Conservation (phyloP, 2,797 vertebrate species). For the Centroberyx gerrardi region DNA sequence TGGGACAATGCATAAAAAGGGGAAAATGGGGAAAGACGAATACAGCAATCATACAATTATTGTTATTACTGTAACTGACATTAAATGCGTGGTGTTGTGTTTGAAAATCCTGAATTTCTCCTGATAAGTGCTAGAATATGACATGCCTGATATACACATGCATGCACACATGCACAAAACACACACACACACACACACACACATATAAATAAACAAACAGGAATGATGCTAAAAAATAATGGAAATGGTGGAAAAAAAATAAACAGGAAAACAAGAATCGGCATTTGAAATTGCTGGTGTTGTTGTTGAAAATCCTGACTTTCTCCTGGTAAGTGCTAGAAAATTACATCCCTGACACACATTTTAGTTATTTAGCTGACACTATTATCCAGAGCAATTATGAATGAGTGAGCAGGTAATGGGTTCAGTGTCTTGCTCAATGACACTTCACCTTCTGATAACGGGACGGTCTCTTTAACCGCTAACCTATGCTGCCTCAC, state of each 20-base stretch:
- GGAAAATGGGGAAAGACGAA: background rate
- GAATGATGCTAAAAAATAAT: background rate
- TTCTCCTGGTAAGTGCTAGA: conserved; percentile 16
- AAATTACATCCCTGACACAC: background rate
- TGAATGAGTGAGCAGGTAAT: too few relatives aligned
- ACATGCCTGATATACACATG: background rate
- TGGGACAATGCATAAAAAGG: conserved; percentile 39
- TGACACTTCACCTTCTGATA: background rate
- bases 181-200: background rate
- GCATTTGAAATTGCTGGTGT: conserved; percentile 1
- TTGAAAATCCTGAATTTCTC: conserved; percentile 22
- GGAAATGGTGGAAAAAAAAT: background rate
- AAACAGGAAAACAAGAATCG: background rate
- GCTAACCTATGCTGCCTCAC: background rate
- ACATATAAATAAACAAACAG: conserved; percentile 7
- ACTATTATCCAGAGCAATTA: background rate
- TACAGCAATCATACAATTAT: too few relatives aligned
- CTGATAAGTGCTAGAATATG: conserved; percentile 10
- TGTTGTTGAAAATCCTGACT: conserved; percentile 13
- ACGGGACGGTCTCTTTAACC: conserved; percentile 4
- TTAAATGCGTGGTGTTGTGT: background rate
- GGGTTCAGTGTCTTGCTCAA: conserved; percentile 7
- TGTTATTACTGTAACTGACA: too few relatives aligned
- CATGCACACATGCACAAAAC: conserved; percentile 1
- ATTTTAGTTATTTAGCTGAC: background rate